Conservation (phyloP, 2,888 invertebrate species). For the Meiosimyza decipiens region DNA sequence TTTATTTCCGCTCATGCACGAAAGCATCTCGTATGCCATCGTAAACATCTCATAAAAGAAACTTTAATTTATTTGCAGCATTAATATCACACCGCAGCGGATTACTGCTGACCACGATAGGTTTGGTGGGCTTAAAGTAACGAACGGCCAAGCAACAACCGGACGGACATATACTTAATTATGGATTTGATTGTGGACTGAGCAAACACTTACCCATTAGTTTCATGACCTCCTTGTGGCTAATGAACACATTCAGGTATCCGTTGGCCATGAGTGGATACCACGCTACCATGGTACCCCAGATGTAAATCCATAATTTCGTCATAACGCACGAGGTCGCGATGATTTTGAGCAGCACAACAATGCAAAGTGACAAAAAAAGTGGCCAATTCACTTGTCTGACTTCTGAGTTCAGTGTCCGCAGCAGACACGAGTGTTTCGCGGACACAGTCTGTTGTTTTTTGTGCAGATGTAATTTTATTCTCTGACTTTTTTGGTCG, state of each 20-base stretch:
- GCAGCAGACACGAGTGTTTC: background rate
- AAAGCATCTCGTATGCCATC: background rate
- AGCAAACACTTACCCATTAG: conserved; percentile 75
- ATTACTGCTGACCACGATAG: background rate
- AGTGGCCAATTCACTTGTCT: background rate
- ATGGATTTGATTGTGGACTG: background rate
- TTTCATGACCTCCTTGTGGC: conserved; percentile 83
- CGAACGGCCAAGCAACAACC: no score
- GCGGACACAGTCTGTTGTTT: background rate
- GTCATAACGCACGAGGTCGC: conserved; percentile 42
- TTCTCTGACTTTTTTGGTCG: no score
- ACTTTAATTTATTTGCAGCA: background rate
- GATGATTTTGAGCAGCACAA: background rate
- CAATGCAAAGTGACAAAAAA: conserved; percentile 10
- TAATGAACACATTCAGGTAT: conserved; percentile 84
- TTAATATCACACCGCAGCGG: conserved; percentile 1
- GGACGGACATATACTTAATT: background rate
- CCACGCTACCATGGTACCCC: conserved; percentile 56
- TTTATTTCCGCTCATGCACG: conserved; percentile 23
- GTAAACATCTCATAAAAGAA: background rate
- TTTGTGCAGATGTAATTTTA: background rate
- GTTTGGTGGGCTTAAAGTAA: background rate
- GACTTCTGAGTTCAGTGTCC: conserved; percentile 1
- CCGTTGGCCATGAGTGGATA: conserved; percentile 70
- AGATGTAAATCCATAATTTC: conserved; percentile 55